These are phyloP conservation scores for Megalops atlanticus DNA, from an alignment of 2,113 vertebrate species.

Conservation along the genomic window DNA sequence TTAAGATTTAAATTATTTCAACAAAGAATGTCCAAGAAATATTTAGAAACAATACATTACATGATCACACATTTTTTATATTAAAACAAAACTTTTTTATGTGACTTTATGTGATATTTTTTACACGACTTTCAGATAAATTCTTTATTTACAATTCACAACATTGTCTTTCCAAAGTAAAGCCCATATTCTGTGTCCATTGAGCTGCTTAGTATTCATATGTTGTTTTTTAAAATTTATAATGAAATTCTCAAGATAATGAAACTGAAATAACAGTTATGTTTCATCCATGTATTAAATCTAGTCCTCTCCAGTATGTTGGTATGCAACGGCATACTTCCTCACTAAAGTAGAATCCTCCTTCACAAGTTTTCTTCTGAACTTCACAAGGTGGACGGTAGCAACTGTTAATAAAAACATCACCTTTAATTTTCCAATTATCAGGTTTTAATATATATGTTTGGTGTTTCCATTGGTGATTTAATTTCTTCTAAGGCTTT, in stretches of 20 bases:
- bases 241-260: too few relatives aligned
- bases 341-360: slow-evolving; percentile 74
- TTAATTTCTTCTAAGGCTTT: too few relatives aligned
- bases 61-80: slow-evolving; percentile 77
- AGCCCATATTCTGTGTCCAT: slow-evolving; percentile 42
- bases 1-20: slow-evolving; percentile 82
- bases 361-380: slow-evolving; percentile 68
- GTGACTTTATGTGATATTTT: too few relatives aligned
- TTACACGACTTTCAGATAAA: slow-evolving; percentile 51
- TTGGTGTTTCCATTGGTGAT: too few relatives aligned
- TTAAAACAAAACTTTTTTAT: slow-evolving; percentile 62
- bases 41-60: slow-evolving; percentile 90
- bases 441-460: too few relatives aligned
- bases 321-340: slow-evolving; percentile 81
- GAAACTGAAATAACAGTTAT: too few relatives aligned
- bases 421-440: too few relatives aligned
- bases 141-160: slow-evolving; percentile 55
- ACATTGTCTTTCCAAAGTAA: slow-evolving; percentile 43
- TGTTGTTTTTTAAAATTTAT: too few relatives aligned
- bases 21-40: slow-evolving; percentile 79
- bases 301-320: slow-evolving; percentile 77
- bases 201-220: slow-evolving; percentile 11
- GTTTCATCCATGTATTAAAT: not conserved
- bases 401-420: slow-evolving; percentile 57
- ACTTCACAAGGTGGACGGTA: slow-evolving; percentile 74